Evolutionary conservation across 2,113 vertebrate species (phyloP).

Genomic region (Myodes glareolus): DNA sequence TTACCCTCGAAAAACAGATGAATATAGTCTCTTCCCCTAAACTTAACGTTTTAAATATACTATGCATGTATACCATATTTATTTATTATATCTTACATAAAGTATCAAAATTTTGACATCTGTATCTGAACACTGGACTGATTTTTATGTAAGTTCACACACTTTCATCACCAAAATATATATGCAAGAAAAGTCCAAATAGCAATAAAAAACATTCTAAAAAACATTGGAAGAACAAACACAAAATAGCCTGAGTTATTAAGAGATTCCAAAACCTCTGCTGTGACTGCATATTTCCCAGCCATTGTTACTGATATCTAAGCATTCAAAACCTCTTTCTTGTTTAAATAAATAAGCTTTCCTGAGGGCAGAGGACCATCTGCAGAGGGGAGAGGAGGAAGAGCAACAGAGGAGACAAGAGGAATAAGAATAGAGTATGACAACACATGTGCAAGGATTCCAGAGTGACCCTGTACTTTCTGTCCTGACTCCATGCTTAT

Average conservation of each 20-base stretch:
- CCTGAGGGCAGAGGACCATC: neutral
- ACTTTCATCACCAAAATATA: neutral
- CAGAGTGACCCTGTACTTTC: neutral
- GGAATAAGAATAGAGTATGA: neutral
- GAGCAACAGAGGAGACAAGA: too few species aligned
- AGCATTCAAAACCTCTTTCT: neutral
- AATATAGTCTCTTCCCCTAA: neutral
- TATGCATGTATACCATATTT: neutral
- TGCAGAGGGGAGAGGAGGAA: neutral
- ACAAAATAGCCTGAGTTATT: neutral
- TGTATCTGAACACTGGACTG: neutral
- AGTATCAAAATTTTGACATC: neutral
- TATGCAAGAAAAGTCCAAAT: neutral
- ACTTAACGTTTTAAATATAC: neutral
- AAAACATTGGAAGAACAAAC: constrained; percentile 6
- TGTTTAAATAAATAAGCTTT: neutral
- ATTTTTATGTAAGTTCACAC: neutral
- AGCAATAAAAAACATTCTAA: neutral
- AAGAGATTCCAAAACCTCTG: neutral
- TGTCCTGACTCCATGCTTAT: neutral
- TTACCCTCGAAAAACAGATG: neutral
- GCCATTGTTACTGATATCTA: neutral
- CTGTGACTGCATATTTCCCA: neutral
- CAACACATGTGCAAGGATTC: neutral
- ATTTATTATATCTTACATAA: neutral